phyloP scores from a whole-genome alignment of 2,888 invertebrate genomes.

The Morinoia aosen region DNA sequence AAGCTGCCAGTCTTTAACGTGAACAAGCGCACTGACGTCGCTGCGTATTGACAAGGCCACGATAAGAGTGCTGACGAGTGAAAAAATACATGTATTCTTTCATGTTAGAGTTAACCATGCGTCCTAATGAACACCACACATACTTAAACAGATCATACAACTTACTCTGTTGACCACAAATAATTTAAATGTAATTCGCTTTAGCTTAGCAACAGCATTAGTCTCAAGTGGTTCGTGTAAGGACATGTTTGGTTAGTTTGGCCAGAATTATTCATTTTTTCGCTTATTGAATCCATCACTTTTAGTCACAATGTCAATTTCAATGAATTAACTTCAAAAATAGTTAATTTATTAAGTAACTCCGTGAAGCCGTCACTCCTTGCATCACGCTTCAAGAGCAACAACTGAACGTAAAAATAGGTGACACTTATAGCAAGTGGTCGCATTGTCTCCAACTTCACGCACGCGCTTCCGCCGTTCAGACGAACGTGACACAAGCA shows the following conservation, averaged over 20 bases:
- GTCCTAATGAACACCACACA: background rate
- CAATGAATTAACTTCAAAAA: background rate
- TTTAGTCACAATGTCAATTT: background rate
- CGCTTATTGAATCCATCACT: background rate
- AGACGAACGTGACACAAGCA: too few relatives aligned
- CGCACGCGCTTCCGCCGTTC: background rate
- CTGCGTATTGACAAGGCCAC: background rate
- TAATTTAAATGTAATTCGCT: too few relatives aligned
- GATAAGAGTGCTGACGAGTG: background rate
- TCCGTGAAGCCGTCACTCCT: too few relatives aligned
- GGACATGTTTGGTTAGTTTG: too few relatives aligned
- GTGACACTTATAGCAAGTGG: background rate
- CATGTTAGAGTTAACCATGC: background rate
- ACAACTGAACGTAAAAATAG: background rate
- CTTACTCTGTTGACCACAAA: background rate
- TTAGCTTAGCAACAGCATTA: background rate
- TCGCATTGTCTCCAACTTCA: background rate
- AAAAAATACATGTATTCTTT: background rate
- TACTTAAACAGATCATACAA: background rate
- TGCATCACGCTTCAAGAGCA: background rate
- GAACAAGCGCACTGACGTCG: background rate
- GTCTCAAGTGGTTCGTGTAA: background rate
- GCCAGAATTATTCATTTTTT: background rate
- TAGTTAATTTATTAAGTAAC: background rate
- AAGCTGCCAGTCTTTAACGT: background rate